Conservation (phyloP, 2,888 invertebrate species). For the Pristionchus arcanus region DNA sequence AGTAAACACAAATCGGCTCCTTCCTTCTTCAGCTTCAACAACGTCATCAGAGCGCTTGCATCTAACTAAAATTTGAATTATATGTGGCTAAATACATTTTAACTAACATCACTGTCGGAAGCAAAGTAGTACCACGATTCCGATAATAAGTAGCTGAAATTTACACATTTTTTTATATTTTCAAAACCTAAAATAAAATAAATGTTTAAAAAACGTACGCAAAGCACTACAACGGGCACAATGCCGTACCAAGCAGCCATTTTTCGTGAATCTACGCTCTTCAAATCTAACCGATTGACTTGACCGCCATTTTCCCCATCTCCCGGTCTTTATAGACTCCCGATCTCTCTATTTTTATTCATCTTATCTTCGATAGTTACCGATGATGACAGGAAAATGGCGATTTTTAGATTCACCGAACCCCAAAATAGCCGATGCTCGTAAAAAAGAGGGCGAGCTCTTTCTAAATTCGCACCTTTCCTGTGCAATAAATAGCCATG, state of each 20-base stretch:
- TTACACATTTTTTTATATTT: neutral
- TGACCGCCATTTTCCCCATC: neutral
- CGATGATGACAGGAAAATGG: neutral
- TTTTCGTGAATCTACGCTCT: neutral
- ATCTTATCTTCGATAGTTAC: neutral
- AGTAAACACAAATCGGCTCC: neutral
- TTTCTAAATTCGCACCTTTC: neutral
- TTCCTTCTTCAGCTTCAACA: neutral
- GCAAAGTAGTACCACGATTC: neutral
- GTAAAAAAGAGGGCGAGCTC: slow-evolving; percentile 3
- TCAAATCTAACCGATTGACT: neutral
- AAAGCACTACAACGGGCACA: neutral
- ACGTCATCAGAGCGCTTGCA: neutral
- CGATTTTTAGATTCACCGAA: neutral
- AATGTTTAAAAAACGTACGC: neutral
- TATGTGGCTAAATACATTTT: neutral
- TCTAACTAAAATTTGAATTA: neutral
- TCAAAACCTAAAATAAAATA: neutral
- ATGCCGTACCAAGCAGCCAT: slow-evolving; percentile 1
- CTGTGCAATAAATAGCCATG: neutral
- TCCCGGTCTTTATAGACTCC: neutral
- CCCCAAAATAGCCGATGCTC: slow-evolving; percentile 15
- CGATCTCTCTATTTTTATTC: neutral
- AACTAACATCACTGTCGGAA: slow-evolving; percentile 37
- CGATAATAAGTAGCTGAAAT: slow-evolving; percentile 32